Base-by-base conservation (phyloP, 2,888 invertebrate species). In the Parapristionchus giblindavisi region DNA sequence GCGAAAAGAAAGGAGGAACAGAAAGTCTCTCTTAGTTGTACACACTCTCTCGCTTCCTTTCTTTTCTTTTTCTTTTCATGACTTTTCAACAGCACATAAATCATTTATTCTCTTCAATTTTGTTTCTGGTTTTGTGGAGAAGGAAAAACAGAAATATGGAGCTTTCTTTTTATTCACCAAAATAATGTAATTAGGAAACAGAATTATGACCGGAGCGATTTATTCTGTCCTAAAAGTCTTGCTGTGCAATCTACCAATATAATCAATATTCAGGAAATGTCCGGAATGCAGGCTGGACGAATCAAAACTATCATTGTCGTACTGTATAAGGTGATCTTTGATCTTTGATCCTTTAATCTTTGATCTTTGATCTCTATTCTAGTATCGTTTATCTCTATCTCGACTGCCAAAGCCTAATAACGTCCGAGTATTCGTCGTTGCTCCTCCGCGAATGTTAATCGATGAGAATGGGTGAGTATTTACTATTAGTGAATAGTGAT, bases 391-490 rank as follows among this genome's bases (percentile, higher is more conserved):
- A 36, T 80, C 78, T 76, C 75, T 85, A 71, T 77, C 78, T 56
- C 71, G 63, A 38, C 54, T 84, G 48, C 56, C 48, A 34, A 83
- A 83, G 61, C 79, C 79, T 3, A 70, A 63, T 32, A 77, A 80
- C 61, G 77, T 79, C 21, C 77, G 81, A 43, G 40, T 83, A 14
- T 75, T 79, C 58, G 84, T 84, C 14, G 84, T 85, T 17, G 84
- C 83, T 24, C 85, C 85, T 27, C 82, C 83, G 1, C 71, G 83
- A 38, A 77, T 85, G 76, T 75, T 85, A 8, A 75, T 73, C 14
- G 83, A 84, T 66, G 84, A 85, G 72, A 78, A 79, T 24, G 78
- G 82, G 84, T 85, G 32, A 63, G 80, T 76, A 58, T 40, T 36
- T 24, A 38, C 40, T 8, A 14, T 24, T 63, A 24, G 24, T 60